Conservation (phyloP, 2,113 vertebrate genomes). For the Ophthalmolycus amberensis region DNA sequence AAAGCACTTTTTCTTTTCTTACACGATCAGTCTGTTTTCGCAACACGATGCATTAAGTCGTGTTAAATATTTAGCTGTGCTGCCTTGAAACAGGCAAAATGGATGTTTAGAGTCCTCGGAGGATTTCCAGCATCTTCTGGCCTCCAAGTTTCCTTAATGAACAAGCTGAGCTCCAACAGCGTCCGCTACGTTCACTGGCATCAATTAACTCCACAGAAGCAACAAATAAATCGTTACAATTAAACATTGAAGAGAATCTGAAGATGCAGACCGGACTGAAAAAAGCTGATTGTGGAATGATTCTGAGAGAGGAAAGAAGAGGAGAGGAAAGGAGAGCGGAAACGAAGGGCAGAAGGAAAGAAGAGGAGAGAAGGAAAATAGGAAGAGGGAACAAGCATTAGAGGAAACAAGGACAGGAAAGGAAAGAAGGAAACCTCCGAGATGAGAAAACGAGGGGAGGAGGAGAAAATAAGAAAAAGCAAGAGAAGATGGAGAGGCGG, state of each 20-base stretch:
- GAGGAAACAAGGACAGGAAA: neutral
- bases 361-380: neutral
- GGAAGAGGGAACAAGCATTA: no score
- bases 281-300: neutral
- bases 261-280: neutral
- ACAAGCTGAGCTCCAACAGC: constrained; percentile 14
- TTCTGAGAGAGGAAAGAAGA: neutral
- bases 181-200: constrained; percentile 26
- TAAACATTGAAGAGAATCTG: neutral
- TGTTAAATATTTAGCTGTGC: constrained; percentile 60
- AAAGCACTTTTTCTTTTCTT: neutral
- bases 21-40: constrained; percentile 27
- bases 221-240: neutral
- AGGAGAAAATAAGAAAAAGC: neutral
- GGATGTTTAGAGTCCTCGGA: constrained; percentile 43
- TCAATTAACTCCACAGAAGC: constrained; percentile 21
- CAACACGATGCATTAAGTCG: constrained; percentile 47
- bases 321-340: neutral
- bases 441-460: neutral
- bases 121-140: constrained; percentile 33
- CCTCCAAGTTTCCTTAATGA: constrained; percentile 31
- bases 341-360: no score
- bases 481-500: neutral
- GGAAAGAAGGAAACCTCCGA: neutral
- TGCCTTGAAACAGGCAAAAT: constrained; percentile 40